A percentile compares a stretch with the other conserved stretches of the same genome.
Evolutionary conservation across 2,113 vertebrate species (phyloP).

Genomic region (Notothenia rossii): DNA sequence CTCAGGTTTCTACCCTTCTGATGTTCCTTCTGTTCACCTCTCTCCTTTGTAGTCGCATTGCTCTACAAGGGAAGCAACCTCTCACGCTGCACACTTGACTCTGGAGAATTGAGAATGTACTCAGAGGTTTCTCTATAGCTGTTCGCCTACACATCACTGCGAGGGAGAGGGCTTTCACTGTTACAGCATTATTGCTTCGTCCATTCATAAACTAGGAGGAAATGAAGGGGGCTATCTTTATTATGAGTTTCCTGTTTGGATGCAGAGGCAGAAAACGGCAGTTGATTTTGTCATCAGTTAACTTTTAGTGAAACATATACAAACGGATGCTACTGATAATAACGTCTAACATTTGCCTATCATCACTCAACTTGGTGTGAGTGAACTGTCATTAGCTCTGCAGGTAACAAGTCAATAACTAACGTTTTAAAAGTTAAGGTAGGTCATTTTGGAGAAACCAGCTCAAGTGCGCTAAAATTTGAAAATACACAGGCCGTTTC

Average conservation of each 20-base stretch:
- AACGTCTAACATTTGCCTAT: background rate
- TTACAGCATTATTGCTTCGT: conserved; percentile 2
- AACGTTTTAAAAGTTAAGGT: background rate
- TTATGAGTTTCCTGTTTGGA: background rate
- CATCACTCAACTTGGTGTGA: background rate
- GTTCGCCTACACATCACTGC: conserved; percentile 24
- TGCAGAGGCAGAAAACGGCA: background rate
- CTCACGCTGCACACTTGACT: conserved; percentile 58
- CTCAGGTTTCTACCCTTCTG: conserved; percentile 35
- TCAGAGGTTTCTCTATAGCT: conserved; percentile 24
- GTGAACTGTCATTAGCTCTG: background rate
- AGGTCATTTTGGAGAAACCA: no score
- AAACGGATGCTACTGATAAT: background rate
- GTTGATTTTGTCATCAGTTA: background rate
- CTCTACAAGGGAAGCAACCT: conserved; percentile 63
- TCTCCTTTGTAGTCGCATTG: conserved; percentile 51
- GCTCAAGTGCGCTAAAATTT: no score
- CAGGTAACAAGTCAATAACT: background rate
- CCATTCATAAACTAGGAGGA: conserved; percentile 32
- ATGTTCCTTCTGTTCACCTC: conserved; percentile 58
- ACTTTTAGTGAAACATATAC: background rate
- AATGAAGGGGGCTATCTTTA: conserved; percentile 11
- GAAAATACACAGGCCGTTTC: no score
- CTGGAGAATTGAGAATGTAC: conserved; percentile 46
- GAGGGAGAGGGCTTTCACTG: conserved; percentile 30